Evolutionary conservation across 2,888 invertebrate genomes (phyloP).

Genomic region (Scaptomyza cyrtandrae): DNA sequence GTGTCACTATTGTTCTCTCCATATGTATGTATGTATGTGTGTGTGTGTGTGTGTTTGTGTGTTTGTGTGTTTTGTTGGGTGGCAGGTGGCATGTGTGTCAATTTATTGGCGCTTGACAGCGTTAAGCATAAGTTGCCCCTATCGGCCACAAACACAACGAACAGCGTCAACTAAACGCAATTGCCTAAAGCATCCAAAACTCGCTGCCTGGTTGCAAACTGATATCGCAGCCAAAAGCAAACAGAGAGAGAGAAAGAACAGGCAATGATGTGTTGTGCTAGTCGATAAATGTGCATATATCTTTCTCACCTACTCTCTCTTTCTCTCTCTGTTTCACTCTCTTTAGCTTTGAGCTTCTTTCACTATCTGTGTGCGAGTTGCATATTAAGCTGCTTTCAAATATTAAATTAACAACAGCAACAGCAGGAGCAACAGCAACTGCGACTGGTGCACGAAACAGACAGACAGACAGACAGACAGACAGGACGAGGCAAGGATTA

Average conservation of each 20-base stretch:
- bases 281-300: slow-evolving; percentile 33
- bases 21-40: slow-evolving; percentile 9
- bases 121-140: slow-evolving; percentile 76
- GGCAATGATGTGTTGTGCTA: slow-evolving; percentile 43
- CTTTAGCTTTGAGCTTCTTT: slow-evolving; percentile 8
- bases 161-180: slow-evolving; percentile 42
- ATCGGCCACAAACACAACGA: slow-evolving; percentile 61
- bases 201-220: slow-evolving; percentile 41
- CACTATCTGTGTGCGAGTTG: slow-evolving; percentile 55
- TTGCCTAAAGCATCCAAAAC: slow-evolving; percentile 39
- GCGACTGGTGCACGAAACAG: slow-evolving; percentile 43
- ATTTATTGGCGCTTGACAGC: slow-evolving; percentile 71
- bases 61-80: slow-evolving; percentile 2
- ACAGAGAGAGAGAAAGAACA: slow-evolving; percentile 19
- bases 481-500: slow-evolving; percentile 55
- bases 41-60: slow-evolving; percentile 19
- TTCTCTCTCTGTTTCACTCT: background rate
- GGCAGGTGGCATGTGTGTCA: slow-evolving; percentile 51
- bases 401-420: slow-evolving; percentile 75
- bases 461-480: background rate
- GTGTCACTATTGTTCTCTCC: slow-evolving; percentile 9
- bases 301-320: slow-evolving; percentile 6
- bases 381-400: slow-evolving; percentile 78
- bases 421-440: slow-evolving; percentile 34
- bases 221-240: slow-evolving; percentile 37